Percentiles rank a stretch among this genome's conserved stretches.
These are phyloP conservation scores for Harpagifer antarcticus DNA, from an alignment of 2,797 vertebrate species.

Conservation along the genomic window DNA sequence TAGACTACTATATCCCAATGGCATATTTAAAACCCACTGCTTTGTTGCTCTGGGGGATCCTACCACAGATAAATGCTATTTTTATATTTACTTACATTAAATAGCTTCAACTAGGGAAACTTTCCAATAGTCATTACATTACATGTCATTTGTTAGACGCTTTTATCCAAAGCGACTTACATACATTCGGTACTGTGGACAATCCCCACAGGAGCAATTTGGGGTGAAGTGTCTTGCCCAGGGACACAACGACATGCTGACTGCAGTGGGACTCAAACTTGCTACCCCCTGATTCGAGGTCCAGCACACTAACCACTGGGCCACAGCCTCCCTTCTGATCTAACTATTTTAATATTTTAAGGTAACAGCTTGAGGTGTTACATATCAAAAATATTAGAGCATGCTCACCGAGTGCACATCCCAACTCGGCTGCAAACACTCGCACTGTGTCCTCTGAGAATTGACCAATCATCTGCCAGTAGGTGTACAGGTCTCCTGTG, in stretches of 20 bases:
- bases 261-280: too few relatives aligned
- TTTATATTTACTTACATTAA: slow-evolving; percentile 41
- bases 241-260: too few relatives aligned
- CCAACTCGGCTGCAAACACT: slow-evolving; percentile 91
- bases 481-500: slow-evolving; percentile 90
- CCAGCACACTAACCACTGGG: too few relatives aligned
- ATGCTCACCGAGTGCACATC: slow-evolving; percentile 90
- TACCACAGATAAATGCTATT: slow-evolving; percentile 28
- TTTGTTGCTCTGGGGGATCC: slow-evolving; percentile 19
- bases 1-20: not conserved
- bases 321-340: slow-evolving; percentile 15
- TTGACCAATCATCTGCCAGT: slow-evolving; percentile 88
- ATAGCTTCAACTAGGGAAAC: slow-evolving; percentile 6
- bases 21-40: slow-evolving; percentile 2
- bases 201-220: too few relatives aligned
- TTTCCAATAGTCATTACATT: not conserved
- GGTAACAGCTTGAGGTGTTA: not conserved
- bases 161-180: too few relatives aligned
- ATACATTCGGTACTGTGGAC: too few relatives aligned
- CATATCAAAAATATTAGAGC: not conserved
- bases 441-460: slow-evolving; percentile 87
- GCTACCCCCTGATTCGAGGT: too few relatives aligned
- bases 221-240: too few relatives aligned
- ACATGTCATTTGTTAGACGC: too few relatives aligned
- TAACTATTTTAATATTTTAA: slow-evolving; percentile 14